Conservation (phyloP, 2,797 vertebrate genomes). For the Trachurus trachurus region DNA sequence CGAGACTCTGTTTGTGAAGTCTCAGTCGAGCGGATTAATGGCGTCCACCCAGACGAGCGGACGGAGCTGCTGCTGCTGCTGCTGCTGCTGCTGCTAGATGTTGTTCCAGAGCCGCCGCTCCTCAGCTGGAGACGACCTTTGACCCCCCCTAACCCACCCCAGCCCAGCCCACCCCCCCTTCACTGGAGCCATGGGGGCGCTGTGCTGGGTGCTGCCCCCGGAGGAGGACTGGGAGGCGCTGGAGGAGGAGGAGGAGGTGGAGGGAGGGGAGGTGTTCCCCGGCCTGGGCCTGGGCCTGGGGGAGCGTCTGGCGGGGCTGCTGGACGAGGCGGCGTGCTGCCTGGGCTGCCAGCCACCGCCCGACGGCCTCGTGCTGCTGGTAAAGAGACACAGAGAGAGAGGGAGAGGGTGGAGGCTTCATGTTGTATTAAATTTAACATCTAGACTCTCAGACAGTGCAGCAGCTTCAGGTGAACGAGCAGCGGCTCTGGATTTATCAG, state of each 20-base stretch:
- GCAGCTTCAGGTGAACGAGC: neutral
- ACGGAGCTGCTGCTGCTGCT: neutral
- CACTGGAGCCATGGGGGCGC: conserved; percentile 50
- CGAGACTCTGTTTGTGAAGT: conserved; percentile 16
- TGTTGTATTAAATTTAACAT: no score
- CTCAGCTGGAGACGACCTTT: conserved; percentile 34
- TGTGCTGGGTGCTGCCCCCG: conserved; percentile 77
- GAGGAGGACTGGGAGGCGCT: conserved; percentile 64
- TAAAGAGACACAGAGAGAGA: conserved; percentile 32
- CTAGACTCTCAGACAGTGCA: no score
- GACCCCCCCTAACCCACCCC: conserved; percentile 13
- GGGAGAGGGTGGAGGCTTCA: no score
- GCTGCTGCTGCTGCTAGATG: conserved; percentile 18
- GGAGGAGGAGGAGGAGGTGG: conserved; percentile 53
- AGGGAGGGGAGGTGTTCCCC: conserved; percentile 4
- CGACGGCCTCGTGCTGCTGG: conserved; percentile 60
- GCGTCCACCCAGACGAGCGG: neutral
- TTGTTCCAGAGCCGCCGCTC: conserved; percentile 29
- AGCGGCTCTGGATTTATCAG: neutral
- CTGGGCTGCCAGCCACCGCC: conserved; percentile 23
- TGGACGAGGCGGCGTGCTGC: conserved; percentile 55
- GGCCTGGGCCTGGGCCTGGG: neutral
- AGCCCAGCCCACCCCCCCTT: neutral
- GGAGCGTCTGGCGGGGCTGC: conserved; percentile 43
- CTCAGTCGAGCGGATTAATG: conserved; percentile 53